Evolutionary conservation across 1,140 invertebrate genomes (phyloP), one percentile per base, ranked within the genome.

Genomic region (Solenopsis invicta): DNA sequence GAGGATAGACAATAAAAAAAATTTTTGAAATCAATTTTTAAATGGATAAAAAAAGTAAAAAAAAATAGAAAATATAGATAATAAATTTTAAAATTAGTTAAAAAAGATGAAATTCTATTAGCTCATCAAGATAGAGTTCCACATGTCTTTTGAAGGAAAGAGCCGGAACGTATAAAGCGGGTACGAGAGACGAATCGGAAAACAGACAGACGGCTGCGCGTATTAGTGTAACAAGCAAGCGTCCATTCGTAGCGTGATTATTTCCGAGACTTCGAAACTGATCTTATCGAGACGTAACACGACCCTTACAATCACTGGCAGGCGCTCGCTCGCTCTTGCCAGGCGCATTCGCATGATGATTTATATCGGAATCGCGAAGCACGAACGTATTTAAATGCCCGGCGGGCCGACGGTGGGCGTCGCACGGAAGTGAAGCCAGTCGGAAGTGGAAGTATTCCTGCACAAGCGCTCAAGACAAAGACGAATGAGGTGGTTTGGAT

Each of bases 331-430:
- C 72, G 72, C 72, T 75, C 72, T 75, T 41, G 74, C 75, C 45
- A 67, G 41, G n/a, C 37, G 37, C 21, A 34, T 45, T 80, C 48
- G 80, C 69, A 74, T 48, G 80, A 74, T 84, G 80, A 84, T 84
- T 84, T 75, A 84, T 84, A 84, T 84, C 80, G 41, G n/a, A 75
- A 84, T 84, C 80, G 69, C 80, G 69, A 62, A 54, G 69, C 80
- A 84, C 69, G 80, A 84, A 84, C 69, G 69, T 75, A 84, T 84
- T 84, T 72, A 84, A 84, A 84, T 75, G 54, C 54, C 48, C 54
- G 69, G 24, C 69, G 50, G 37, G 52, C 64, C 77, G 62, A 69
- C 67, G 37, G 67, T 82, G 80, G 64, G 80, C 80, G 80, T 82
- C 80, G 54, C 67, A 74, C 54, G 80, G 80, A 84, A 84, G 69